Conservation (phyloP, 2,113 vertebrate genomes). For the Suncus etruscus region DNA sequence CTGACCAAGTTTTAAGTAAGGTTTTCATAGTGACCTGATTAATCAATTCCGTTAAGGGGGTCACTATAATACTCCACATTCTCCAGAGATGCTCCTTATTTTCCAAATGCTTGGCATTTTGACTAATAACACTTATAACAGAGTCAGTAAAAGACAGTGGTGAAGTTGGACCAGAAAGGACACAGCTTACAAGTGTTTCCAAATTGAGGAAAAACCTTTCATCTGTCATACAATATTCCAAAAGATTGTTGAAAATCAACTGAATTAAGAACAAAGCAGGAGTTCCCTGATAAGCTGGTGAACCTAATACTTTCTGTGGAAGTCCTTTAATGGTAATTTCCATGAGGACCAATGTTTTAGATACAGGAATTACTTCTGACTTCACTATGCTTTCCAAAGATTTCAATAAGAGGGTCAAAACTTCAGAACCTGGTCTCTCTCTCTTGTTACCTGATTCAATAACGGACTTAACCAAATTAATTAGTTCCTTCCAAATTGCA, state of each 20-base stretch:
- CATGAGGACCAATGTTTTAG: constrained; percentile 92
- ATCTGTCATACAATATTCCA: constrained; percentile 89
- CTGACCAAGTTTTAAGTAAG: constrained; percentile 92
- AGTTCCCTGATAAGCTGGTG: constrained; percentile 96
- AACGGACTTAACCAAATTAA: constrained; percentile 89
- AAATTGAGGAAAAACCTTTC: constrained; percentile 94
- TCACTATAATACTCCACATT: constrained; percentile 94
- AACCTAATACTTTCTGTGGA: constrained; percentile 93
- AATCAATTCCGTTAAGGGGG: constrained; percentile 92
- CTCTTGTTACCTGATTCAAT: constrained; percentile 96
- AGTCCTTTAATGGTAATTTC: constrained; percentile 93
- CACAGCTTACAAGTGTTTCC: constrained; percentile 91
- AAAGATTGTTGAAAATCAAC: constrained; percentile 89
- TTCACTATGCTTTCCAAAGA: constrained; percentile 91
- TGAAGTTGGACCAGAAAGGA: constrained; percentile 94
- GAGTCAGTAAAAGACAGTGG: constrained; percentile 95
- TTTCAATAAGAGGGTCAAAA: constrained; percentile 92
- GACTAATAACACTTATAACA: constrained; percentile 88
- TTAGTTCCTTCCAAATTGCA: constrained; percentile 92
- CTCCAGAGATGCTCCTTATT: constrained; percentile 94
- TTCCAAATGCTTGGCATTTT: constrained; percentile 85
- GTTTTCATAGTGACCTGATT: constrained; percentile 93
- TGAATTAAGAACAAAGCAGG: constrained; percentile 96
- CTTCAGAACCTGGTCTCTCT: constrained; percentile 94
- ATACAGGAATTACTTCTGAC: constrained; percentile 90